phyloP scores from a whole-genome alignment of 2,797 vertebrate genomes.

The Mormyrops boulengeri region DNA sequence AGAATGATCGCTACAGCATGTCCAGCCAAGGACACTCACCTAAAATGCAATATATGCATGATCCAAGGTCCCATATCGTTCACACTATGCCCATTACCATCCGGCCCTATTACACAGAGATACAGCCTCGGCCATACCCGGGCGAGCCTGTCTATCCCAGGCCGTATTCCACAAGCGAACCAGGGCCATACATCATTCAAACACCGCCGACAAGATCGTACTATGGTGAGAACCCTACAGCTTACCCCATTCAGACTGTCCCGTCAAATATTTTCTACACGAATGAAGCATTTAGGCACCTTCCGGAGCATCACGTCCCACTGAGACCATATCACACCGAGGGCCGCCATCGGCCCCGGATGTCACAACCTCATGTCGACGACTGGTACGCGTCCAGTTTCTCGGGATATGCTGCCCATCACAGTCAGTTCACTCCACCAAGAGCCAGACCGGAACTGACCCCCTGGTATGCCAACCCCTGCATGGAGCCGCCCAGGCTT shows the following conservation, averaged over 20 bases:
- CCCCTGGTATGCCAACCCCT: constrained; percentile 73
- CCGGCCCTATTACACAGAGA: constrained; percentile 67
- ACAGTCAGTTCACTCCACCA: constrained; percentile 61
- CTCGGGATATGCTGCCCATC: constrained; percentile 64
- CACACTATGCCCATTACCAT: constrained; percentile 64
- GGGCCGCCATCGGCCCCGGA: constrained; percentile 66
- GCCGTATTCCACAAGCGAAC: constrained; percentile 72
- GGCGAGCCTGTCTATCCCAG: constrained; percentile 55
- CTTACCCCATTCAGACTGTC: constrained; percentile 58
- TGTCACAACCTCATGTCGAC: constrained; percentile 67
- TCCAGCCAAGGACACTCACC: constrained; percentile 63
- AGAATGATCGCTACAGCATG: constrained; percentile 65
- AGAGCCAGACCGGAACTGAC: constrained; percentile 59
- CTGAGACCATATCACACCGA: constrained; percentile 70
- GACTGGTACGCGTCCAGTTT: constrained; percentile 80
- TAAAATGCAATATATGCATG: constrained; percentile 52
- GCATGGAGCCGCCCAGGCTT: constrained; percentile 66
- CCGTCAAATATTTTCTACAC: constrained; percentile 64
- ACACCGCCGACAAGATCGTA: constrained; percentile 68
- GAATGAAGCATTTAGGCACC: constrained; percentile 54
- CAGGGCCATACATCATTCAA: constrained; percentile 71
- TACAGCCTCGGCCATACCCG: constrained; percentile 48
- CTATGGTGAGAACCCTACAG: constrained; percentile 65
- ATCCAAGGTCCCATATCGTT: constrained; percentile 66
- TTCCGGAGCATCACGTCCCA: constrained; percentile 60